Evolutionary conservation across 2,797 vertebrate species (phyloP).

Genomic region (Pyrocephalus nanus): DNA sequence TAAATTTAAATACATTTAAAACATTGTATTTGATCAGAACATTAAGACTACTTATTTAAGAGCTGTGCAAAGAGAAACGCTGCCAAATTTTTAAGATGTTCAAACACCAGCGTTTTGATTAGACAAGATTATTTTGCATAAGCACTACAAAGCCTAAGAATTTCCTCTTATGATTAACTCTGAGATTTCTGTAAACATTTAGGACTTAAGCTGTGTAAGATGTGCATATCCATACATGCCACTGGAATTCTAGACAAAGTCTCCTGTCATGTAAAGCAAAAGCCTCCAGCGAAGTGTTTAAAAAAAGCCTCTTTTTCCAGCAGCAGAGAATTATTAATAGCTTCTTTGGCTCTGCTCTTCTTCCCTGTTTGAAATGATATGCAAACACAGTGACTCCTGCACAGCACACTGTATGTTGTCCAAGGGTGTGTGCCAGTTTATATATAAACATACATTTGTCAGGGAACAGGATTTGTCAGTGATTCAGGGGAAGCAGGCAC

Average conservation of each 20-base stretch:
- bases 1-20: background rate
- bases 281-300: background rate
- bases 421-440: slow-evolving; percentile 47
- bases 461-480: slow-evolving; percentile 4
- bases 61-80: background rate
- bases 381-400: background rate
- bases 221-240: background rate
- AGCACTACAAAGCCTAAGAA: background rate
- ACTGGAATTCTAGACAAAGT: background rate
- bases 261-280: background rate
- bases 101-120: background rate
- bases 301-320: background rate
- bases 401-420: background rate
- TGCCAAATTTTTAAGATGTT: slow-evolving; percentile 4
- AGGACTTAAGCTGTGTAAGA: background rate
- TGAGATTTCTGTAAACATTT: background rate
- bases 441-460: background rate
- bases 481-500: background rate
- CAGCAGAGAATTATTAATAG: background rate
- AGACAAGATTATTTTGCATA: slow-evolving; percentile 7
- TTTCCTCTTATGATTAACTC: background rate
- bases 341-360: background rate
- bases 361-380: background rate
- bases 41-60: background rate
- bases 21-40: background rate